These are phyloP conservation scores for Holocentrus rufus DNA, from an alignment of 2,797 vertebrate genomes.

Conservation along the genomic window DNA sequence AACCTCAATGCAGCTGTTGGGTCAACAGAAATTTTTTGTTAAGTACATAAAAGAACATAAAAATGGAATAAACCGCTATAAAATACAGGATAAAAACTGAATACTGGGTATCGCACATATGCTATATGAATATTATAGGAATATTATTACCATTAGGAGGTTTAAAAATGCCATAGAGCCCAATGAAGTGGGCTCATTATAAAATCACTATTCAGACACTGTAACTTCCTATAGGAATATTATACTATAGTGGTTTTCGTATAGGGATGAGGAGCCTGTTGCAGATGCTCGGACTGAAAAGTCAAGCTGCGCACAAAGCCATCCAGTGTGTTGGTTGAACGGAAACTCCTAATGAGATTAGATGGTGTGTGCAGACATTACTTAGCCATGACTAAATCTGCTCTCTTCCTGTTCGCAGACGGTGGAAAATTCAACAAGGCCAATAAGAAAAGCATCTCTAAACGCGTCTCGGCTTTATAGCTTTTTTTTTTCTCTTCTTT, in stretches of 20 bases:
- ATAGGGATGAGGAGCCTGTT: constrained; percentile 62
- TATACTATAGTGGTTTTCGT: constrained; percentile 65
- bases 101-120: neutral
- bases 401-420: constrained; percentile 91
- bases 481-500: neutral
- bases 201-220: neutral
- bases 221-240: constrained; percentile 46
- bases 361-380: constrained; percentile 94
- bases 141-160: neutral
- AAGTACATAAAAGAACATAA: neutral
- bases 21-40: neutral
- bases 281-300: constrained; percentile 69
- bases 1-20: neutral
- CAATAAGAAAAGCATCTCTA: constrained; percentile 78
- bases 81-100: neutral
- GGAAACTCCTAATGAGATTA: constrained; percentile 99
- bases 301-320: constrained; percentile 86
- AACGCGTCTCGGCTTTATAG: neutral
- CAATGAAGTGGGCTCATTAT: neutral
- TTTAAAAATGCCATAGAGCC: neutral
- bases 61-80: neutral
- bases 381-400: constrained; percentile 95
- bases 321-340: constrained; percentile 90
- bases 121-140: neutral
- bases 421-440: constrained; percentile 91